phyloP scores from a whole-genome alignment of 2,113 vertebrate genomes.

The Protobothrops flavoviridis region DNA sequence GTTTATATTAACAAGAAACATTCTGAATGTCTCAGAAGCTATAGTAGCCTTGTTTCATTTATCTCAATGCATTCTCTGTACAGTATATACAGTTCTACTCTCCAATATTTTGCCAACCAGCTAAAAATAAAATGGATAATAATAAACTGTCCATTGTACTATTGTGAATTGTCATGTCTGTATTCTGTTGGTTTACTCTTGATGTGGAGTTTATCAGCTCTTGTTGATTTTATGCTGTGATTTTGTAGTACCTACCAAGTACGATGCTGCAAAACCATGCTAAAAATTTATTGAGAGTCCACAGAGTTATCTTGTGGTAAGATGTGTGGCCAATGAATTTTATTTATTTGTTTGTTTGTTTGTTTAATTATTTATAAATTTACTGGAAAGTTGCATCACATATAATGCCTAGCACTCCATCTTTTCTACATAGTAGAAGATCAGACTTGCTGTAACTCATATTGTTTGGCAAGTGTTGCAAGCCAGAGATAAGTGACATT shows the following conservation, averaged over 20 bases:
- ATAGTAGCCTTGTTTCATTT: not conserved
- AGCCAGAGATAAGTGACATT: not conserved
- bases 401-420: too few species aligned
- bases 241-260: slow-evolving; percentile 3
- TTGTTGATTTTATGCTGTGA: not conserved
- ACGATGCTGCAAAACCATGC: not conserved
- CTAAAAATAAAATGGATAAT: not conserved
- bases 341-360: too few species aligned
- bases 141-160: slow-evolving; percentile 14
- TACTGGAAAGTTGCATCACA: not conserved
- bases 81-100: not conserved
- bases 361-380: not conserved
- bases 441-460: not conserved
- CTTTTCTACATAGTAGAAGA: not conserved
- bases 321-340: too few species aligned
- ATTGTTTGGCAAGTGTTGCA: not conserved
- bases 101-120: slow-evolving; percentile 1
- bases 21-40: not conserved
- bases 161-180: not conserved
- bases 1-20: slow-evolving; percentile 1
- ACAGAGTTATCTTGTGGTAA: too few species aligned
- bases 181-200: slow-evolving; percentile 8
- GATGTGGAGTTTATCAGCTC: slow-evolving; percentile 13
- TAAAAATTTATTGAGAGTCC: not conserved
- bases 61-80: slow-evolving; percentile 12